A percentile compares a stretch with the other conserved stretches of the same genome.
phyloP scores from a whole-genome alignment of 53 echinoderm and acorn worm genomes.

The Luidia sarsii region DNA sequence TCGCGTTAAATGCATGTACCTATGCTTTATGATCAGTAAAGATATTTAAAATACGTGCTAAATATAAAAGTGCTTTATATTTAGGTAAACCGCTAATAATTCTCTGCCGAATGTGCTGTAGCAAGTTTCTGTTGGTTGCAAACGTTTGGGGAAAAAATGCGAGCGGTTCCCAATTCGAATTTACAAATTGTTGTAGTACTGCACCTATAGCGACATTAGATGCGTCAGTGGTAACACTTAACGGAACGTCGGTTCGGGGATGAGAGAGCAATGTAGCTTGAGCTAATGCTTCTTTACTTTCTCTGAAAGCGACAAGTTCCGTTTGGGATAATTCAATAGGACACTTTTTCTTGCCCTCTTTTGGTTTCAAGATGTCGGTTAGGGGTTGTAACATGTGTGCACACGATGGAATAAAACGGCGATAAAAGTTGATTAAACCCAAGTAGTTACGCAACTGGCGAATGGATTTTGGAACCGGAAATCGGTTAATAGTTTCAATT shows the following conservation, averaged over 20 bases:
- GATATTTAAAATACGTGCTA: slow-evolving; percentile 34
- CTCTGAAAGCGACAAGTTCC: slow-evolving; percentile 3
- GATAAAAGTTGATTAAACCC: slow-evolving; percentile 53
- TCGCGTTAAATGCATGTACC: slow-evolving; percentile 31
- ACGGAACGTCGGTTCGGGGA: background rate
- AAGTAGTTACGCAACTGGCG: slow-evolving; percentile 27
- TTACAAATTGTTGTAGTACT: slow-evolving; percentile 14
- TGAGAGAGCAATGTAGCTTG: slow-evolving; percentile 14
- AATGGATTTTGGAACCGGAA: slow-evolving; percentile 27
- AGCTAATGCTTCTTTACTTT: slow-evolving; percentile 9
- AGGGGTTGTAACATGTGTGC: slow-evolving; percentile 23
- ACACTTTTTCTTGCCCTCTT: background rate
- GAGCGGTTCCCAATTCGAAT: slow-evolving; percentile 14
- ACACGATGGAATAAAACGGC: slow-evolving; percentile 35
- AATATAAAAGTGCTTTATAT: too few relatives aligned
- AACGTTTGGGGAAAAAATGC: too few relatives aligned
- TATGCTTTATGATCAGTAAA: slow-evolving; percentile 60
- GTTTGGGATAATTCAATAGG: background rate
- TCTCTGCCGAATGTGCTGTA: slow-evolving; percentile 63
- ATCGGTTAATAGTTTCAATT: slow-evolving; percentile 16
- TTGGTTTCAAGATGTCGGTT: slow-evolving; percentile 17
- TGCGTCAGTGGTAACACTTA: slow-evolving; percentile 11
- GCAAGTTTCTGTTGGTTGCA: slow-evolving; percentile 26
- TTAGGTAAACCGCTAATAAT: slow-evolving; percentile 50
- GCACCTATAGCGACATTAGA: slow-evolving; percentile 14